A percentile compares a stretch with the other conserved stretches of the same genome.
Evolutionary conservation across 1,140 invertebrate species (phyloP).

Genomic region (Andrena cerasifolii): DNA sequence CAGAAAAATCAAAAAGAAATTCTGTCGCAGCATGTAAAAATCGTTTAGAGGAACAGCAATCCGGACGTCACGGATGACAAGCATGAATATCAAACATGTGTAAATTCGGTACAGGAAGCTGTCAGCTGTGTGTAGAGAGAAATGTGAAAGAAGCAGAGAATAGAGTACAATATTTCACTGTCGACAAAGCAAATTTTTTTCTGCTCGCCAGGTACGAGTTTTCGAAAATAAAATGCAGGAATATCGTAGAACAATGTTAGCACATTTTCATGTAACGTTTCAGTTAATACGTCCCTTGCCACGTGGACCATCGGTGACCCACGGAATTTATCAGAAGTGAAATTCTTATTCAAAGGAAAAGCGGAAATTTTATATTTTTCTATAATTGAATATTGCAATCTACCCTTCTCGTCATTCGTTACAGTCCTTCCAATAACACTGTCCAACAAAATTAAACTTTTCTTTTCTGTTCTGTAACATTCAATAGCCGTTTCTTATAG

Average conservation of each 20-base stretch:
- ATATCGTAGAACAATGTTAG: background rate
- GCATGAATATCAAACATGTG: conserved; percentile 41
- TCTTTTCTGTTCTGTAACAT: too few relatives aligned
- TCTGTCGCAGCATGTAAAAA: background rate
- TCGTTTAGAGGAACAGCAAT: conserved; percentile 16
- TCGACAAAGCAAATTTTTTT: conserved; percentile 28
- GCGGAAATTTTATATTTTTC: too few relatives aligned
- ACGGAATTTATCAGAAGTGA: too few relatives aligned
- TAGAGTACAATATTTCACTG: conserved; percentile 3
- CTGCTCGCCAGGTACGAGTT: background rate
- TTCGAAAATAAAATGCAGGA: background rate
- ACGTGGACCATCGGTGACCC: too few relatives aligned
- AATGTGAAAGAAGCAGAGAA: background rate
- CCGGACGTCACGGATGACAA: conserved; percentile 15
- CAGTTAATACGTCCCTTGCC: conserved; percentile 1
- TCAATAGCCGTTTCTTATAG: too few relatives aligned
- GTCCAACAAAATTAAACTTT: too few relatives aligned
- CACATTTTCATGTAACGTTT: conserved; percentile 5
- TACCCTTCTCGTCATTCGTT: too few relatives aligned
- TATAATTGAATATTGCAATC: too few relatives aligned
- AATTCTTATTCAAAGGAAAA: too few relatives aligned
- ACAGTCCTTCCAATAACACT: too few relatives aligned
- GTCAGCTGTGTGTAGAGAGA: conserved; percentile 11
- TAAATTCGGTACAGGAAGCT: conserved; percentile 33
- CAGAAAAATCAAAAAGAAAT: background rate